Evolutionary conservation across 1,140 invertebrate species (phyloP), one percentile per base, ranked within the genome.

Genomic region (Cherax destructor): DNA sequence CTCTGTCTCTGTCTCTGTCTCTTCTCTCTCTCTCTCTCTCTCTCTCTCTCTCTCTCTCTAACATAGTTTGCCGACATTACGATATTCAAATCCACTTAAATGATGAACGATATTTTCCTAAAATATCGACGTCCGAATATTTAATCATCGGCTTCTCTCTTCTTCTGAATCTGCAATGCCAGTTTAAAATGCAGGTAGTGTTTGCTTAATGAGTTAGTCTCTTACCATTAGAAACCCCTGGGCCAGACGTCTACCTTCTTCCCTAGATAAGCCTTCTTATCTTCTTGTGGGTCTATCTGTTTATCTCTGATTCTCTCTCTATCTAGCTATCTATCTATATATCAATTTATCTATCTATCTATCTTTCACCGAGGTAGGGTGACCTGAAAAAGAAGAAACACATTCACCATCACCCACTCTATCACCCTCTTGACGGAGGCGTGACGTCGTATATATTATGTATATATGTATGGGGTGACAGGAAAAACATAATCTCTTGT

Each of bases 161-260:
- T 30, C 85, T 30, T n/a, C 16, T n/a, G 56, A 87, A 77, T 87
- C 56, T 65, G 56, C 79, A 87, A 41, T 87, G 76, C 69, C 76
- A 30, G 24, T 76, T 87, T 78, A 16, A 77, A 59, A 87, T 87
- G 74, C 85, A 65, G 50, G 50, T 52, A 21, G 7, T 41, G 85
- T 79, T 50, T 87, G 85, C 52, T 87, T 87, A 87, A 87, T 72
- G 85, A 87, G 52, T 24, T 87, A 61, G 21, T 86, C 50, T 87
- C 61, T 16, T 65, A 18, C 61, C 61, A 16, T 65, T 21, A 65
- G 61, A 5, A 18, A 5, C 61, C 4, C 16, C 61, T 65, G 4
- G 61, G 18, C 16, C 61, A 56, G 52, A 5, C 16, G 10, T 21
- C 61, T 21, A 65, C 61, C 61, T 4, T 21, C 84, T 21, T 30